Evolutionary conservation across 2,113 vertebrate species (phyloP).

Genomic region (chimpanzee (Pan troglodytes)): NHGRI_mPanTro3-v2.1_pri NC_072415.2:64996001-64996500

Average conservation of each 20-base stretch:
- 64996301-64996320: neutral
- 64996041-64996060: neutral
- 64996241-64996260: neutral
- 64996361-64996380: neutral
- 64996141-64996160: rapidly evolving
- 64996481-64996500: neutral
- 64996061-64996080: neutral
- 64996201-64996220: neutral
- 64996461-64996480: neutral
- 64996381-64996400: neutral
- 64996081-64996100: neutral
- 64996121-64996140: neutral
- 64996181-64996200: neutral
- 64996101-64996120: neutral
- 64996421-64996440: neutral
- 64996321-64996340: rapidly evolving
- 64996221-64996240: neutral
- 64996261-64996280: neutral
- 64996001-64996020: neutral
- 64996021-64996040: neutral
- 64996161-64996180: too few relatives aligned
- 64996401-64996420: neutral
- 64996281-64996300: neutral
- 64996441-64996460: neutral
- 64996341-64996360: neutral